Conservation (phyloP, 2,113 vertebrate species). For the Furnarius figulus region DNA sequence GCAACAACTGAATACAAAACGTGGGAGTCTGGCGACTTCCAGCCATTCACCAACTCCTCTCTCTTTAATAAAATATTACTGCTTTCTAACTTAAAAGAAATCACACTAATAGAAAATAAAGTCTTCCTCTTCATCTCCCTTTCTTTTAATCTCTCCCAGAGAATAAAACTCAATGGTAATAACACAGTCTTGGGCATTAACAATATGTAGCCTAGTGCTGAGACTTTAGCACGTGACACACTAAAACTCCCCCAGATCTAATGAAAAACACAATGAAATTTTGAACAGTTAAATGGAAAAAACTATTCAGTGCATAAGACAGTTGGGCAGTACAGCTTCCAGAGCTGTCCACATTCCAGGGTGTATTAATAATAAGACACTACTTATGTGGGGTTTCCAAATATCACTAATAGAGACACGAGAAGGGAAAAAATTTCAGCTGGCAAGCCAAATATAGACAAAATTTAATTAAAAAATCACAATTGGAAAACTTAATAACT, state of each 20-base stretch:
- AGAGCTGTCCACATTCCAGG: constrained; percentile 40
- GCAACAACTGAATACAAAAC: neutral
- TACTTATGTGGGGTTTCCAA: constrained; percentile 11
- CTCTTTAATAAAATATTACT: constrained; percentile 18
- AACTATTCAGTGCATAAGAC: neutral
- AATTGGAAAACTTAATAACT: constrained; percentile 34
- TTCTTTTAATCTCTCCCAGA: constrained; percentile 7
- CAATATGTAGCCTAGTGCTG: neutral
- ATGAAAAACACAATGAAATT: constrained; percentile 61
- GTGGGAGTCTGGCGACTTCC: neutral
- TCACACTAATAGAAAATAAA: constrained; percentile 6
- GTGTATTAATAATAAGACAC: constrained; percentile 26
- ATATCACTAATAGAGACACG: constrained; percentile 5
- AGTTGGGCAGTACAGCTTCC: constrained; percentile 11
- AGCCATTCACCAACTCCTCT: neutral
- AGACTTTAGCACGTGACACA: neutral
- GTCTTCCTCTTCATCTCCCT: neutral
- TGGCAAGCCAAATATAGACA: neutral
- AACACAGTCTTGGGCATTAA: neutral
- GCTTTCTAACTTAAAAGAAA: constrained; percentile 16
- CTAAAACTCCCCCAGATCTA: constrained; percentile 38
- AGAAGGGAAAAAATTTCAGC: neutral
- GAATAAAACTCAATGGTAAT: neutral
- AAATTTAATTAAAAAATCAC: constrained; percentile 60
- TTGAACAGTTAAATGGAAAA: constrained; percentile 23